Conservation (phyloP, 2,113 vertebrate species). For the Microtus oregoni region DNA sequence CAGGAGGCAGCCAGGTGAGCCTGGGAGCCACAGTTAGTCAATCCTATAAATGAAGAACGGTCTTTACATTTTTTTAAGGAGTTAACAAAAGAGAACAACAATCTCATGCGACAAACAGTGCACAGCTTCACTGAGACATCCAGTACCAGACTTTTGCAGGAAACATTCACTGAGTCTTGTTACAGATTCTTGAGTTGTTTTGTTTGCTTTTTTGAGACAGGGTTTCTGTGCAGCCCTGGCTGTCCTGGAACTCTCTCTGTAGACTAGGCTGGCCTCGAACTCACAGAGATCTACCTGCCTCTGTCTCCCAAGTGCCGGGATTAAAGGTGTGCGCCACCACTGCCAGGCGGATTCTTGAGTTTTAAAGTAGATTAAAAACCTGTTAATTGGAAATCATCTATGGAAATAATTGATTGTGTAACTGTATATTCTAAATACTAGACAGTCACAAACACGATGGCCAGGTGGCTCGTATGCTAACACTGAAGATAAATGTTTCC, state of each 20-base stretch:
- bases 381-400: neutral
- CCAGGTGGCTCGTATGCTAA: neutral
- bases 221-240: neutral
- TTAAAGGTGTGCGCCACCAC: neutral
- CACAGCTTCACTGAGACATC: neutral
- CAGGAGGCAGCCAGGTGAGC: neutral
- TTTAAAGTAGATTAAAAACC: neutral
- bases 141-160: neutral
- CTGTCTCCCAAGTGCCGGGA: neutral
- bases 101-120: neutral
- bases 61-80: neutral
- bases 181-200: neutral
- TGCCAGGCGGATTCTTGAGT: neutral
- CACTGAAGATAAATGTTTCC: neutral
- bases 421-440: neutral
- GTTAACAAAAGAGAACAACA: neutral
- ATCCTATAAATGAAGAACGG: neutral
- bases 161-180: neutral
- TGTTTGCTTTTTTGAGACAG: neutral
- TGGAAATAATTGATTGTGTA: neutral
- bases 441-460: neutral
- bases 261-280: neutral
- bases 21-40: neutral
- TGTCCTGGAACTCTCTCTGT: neutral
- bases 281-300: neutral